phyloP scores from a whole-genome alignment of 2,888 invertebrate species.

The Pterostichus niger region DNA sequence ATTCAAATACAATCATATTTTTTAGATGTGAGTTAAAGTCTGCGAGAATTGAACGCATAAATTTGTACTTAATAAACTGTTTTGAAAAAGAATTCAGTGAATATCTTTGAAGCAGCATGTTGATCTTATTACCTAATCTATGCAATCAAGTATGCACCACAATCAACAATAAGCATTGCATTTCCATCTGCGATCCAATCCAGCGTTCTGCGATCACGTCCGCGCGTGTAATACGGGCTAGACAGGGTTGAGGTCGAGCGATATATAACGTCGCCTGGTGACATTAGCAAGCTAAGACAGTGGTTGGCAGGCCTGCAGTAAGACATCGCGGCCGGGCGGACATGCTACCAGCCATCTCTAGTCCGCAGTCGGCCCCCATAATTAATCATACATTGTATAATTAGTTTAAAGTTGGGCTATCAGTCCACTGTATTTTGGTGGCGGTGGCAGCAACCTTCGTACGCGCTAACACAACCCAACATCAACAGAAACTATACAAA shows the following conservation, averaged over 20 bases:
- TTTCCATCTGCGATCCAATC: neutral
- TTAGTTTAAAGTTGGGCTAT: slow-evolving; percentile 73
- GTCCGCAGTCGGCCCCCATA: slow-evolving; percentile 75
- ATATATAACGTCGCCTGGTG: slow-evolving; percentile 75
- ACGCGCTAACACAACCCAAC: neutral
- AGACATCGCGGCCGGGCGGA: slow-evolving; percentile 75
- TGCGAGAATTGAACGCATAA: too few relatives aligned
- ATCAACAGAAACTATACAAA: too few relatives aligned
- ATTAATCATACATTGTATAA: slow-evolving; percentile 78
- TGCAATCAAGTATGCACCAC: neutral
- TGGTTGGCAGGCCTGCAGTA: slow-evolving; percentile 76
- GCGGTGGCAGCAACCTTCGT: slow-evolving; percentile 9
- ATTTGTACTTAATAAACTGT: too few relatives aligned
- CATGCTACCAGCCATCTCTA: slow-evolving; percentile 74
- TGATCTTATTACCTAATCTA: too few relatives aligned
- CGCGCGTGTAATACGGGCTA: slow-evolving; percentile 69
- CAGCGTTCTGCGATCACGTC: slow-evolving; percentile 18
- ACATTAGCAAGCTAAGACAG: slow-evolving; percentile 77
- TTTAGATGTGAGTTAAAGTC: too few relatives aligned
- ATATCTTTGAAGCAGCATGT: neutral
- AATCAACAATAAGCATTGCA: neutral
- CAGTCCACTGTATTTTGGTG: slow-evolving; percentile 63
- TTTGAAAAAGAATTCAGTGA: too few relatives aligned
- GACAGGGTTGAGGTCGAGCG: slow-evolving; percentile 73
- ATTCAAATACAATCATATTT: too few relatives aligned